These are phyloP conservation scores for Palloptera scutellata DNA, from an alignment of 2,888 invertebrate species.

Conservation along the genomic window DNA sequence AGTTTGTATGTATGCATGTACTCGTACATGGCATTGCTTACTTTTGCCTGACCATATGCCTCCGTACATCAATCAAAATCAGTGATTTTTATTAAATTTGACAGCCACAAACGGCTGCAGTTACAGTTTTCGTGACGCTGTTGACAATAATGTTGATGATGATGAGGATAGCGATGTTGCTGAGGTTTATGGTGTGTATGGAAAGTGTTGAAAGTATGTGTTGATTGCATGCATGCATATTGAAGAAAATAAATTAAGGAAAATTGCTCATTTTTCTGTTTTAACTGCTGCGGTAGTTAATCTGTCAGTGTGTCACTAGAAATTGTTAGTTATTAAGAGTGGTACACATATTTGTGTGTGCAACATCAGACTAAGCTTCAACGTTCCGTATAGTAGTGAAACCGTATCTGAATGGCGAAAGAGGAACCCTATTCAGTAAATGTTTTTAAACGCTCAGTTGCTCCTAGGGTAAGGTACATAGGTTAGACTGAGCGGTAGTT, in stretches of 20 bases:
- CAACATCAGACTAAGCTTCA: too few species aligned
- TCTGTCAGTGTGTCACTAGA: too few species aligned
- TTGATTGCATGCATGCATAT: constrained; percentile 11
- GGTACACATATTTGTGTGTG: too few species aligned
- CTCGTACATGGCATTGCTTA: constrained; percentile 4
- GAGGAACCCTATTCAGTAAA: too few species aligned
- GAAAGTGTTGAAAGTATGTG: constrained; percentile 20
- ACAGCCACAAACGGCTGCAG: constrained; percentile 50
- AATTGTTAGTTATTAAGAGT: too few species aligned
- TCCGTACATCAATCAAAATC: constrained; percentile 60
- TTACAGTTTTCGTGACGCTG: constrained; percentile 14
- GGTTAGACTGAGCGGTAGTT: too few species aligned
- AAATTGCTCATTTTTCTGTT: constrained; percentile 53
- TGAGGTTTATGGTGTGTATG: constrained; percentile 18
- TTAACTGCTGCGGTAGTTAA: not conserved
- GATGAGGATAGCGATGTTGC: not conserved
- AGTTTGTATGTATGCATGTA: not conserved
- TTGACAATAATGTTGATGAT: not conserved
- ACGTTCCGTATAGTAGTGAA: too few species aligned
- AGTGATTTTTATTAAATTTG: constrained; percentile 62
- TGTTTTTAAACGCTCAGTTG: too few species aligned
- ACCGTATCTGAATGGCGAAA: not conserved
- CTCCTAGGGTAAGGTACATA: too few species aligned
- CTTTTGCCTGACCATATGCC: constrained; percentile 27
- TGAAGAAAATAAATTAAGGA: constrained; percentile 51